Evolutionary conservation across 2,888 invertebrate genomes (phyloP).

Genomic region (Synergus laeviventris): DNA sequence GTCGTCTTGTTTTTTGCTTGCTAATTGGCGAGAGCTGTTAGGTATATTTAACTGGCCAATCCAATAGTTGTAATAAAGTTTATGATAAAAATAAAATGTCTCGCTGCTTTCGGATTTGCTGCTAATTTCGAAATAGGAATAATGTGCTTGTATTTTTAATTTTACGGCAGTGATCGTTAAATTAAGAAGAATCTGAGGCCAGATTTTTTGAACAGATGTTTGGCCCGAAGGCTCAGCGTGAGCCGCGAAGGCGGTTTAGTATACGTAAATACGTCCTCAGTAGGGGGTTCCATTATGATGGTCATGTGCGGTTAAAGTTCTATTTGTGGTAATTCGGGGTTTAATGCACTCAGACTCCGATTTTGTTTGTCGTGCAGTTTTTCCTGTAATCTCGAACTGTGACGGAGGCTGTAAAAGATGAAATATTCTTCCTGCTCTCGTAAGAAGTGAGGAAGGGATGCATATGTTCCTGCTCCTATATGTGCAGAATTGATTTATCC

Average conservation of each 20-base stretch:
- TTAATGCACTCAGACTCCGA: constrained; percentile 73
- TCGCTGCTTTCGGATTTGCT: not conserved
- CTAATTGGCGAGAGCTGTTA: constrained; percentile 3
- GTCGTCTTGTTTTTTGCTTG: not conserved
- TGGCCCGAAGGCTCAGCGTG: constrained; percentile 72
- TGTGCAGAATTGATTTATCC: not conserved
- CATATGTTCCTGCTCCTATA: not conserved
- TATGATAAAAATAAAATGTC: constrained; percentile 1
- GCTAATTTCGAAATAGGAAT: not conserved
- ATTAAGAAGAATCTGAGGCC: constrained; percentile 40
- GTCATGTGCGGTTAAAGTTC: constrained; percentile 74
- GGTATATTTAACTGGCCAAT: not conserved
- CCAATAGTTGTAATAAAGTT: not conserved
- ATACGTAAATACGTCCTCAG: constrained; percentile 75
- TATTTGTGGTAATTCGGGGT: constrained; percentile 76
- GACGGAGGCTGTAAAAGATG: constrained; percentile 59
- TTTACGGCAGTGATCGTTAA: constrained; percentile 31
- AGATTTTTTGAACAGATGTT: constrained; percentile 72
- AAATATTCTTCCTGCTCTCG: constrained; percentile 69
- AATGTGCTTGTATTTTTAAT: constrained; percentile 7
- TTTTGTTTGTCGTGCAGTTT: constrained; percentile 65
- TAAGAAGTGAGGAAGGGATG: not conserved
- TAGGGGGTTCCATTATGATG: constrained; percentile 75
- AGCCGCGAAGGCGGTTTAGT: constrained; percentile 72
- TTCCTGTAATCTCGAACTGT: constrained; percentile 44